Base-by-base conservation (phyloP, 35 echinoderm and acorn worm genomes). In the Diadema setosum region DNA sequence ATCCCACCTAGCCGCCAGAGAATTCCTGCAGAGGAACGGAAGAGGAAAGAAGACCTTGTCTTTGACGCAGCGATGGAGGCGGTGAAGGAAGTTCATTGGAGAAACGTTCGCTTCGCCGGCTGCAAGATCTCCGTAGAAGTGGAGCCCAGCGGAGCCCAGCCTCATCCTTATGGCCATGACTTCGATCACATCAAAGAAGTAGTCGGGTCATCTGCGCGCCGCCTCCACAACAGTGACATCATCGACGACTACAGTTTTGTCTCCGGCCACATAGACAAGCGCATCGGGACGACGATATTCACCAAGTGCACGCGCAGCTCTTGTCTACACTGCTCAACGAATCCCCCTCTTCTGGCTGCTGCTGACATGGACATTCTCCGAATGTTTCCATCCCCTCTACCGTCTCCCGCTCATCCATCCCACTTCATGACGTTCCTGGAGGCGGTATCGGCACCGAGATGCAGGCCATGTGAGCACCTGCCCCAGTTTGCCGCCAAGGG, bases 51-150 rank as follows among this genome's bases (percentile, higher is more conserved):
- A 69, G n/a, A 43, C 20, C 16, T 34, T 3, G 65, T 90, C 0
- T 90, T 94, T 52, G 39, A 90, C 81, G 9, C 25, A 2, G 92
- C 92, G 5, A 90, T 90, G 69, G 48, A n/a, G 0, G 5, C 12
- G 2, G 17, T 94, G 12, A 43, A 70, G 32, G 46, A 94, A 29
- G 41, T 39, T 2, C 75, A 88, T 40, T 93, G 91, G 81, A 0
- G 46, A 30, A 31, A 56, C 36, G 1, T 93, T 5, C 29, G 42
- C 3, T 87, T 39, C 33, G 85, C 70, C 0, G 90, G 90, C 5
- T 58, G 65, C 12, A 2, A 8, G 1, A 30, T 83, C 26, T 42
- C 2, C 24, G 78, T 82, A 3, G 2, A 57, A 8, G 23, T 55
- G 26, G 21, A 6, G 9, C 30, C 1, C 3, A 83, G 87, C 84